Base-by-base conservation (phyloP, 2,888 invertebrate genomes). In the Lithophane socia region DNA sequence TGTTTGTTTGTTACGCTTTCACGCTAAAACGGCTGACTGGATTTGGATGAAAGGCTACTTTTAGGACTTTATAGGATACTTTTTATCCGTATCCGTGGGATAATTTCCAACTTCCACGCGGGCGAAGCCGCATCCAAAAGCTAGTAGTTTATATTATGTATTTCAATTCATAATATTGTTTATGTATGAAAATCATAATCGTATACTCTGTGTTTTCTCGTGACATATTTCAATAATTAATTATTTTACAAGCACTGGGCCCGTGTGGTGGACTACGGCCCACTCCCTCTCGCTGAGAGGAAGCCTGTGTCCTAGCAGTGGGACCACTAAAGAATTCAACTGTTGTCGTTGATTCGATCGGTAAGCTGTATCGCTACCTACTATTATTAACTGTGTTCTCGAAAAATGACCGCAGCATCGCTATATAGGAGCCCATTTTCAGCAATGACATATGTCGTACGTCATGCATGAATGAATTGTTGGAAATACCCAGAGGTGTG, bases 401-500 rank as follows among this genome's bases (percentile, higher is more conserved):
- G 37, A 64, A 63, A 65, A n/a, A 9, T n/a, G 12, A 65, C 37
- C n/a, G 18, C n/a, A 4, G 10, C 10, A 10, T 68, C 37, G 12
- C 16, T n/a, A 42, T n/a, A 64, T n/a, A 64, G 9, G 73, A 78
- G 64, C 7, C 60, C 82, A 13, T 56, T 21, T 16, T 24, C 10
- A 37, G 8, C 49, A 56, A 8, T 73, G 58, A 73, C 52, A 37
- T 56, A 18, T 29, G n/a, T n/a, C n/a, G 37, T 37, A 21, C n/a
- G 60, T 60, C 24, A 74, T 82, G 21, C 24, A 74, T 82, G 21
- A 67, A 67, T 56, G 29, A 54, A 52, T 37, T 71, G 3, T 10
- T n/a, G 64, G 18, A 42, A 68, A 37, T 77, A 21, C 21, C 10
- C 16, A 16, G 10, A 47, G 60, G 54, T 54, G 60, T 52, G 29